Evolutionary conservation across 1,140 invertebrate genomes (phyloP).

Genomic region (Rhagoletis zephyria): DNA sequence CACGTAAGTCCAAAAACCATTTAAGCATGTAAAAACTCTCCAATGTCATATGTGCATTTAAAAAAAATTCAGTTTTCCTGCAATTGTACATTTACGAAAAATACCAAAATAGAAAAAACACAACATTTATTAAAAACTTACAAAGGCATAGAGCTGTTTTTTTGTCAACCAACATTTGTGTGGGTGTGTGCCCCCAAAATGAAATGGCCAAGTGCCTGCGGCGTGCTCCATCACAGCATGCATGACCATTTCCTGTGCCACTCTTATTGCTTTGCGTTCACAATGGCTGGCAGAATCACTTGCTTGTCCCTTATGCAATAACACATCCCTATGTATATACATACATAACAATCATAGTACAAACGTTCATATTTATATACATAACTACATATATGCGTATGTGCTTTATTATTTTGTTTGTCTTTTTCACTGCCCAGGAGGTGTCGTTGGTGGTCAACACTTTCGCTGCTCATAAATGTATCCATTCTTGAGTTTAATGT

Average conservation of each 20-base stretch:
- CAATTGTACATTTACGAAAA: background rate
- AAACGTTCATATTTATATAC: background rate
- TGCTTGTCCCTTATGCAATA: background rate
- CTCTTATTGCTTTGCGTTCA: background rate
- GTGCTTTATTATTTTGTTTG: constrained; percentile 9
- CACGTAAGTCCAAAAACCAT: too few species aligned
- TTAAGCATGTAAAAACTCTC: background rate
- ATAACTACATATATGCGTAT: background rate
- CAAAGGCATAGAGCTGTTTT: background rate
- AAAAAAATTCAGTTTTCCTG: background rate
- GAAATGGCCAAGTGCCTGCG: background rate
- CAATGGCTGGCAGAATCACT: background rate
- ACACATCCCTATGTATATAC: too few species aligned
- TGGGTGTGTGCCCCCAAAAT: background rate
- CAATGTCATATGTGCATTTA: background rate
- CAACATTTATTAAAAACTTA: constrained; percentile 21
- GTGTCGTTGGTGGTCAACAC: constrained; percentile 10
- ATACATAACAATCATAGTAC: too few species aligned
- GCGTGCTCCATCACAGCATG: background rate
- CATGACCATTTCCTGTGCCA: constrained; percentile 5
- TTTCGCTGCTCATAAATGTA: constrained; percentile 47
- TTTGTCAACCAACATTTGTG: background rate
- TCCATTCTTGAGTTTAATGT: constrained; percentile 38
- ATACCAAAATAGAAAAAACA: background rate
- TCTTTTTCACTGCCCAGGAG: constrained; percentile 6